Evolutionary conservation across 53 echinoderm and acorn worm genomes (phyloP).

Genomic region (Echinarachnius parma): DNA sequence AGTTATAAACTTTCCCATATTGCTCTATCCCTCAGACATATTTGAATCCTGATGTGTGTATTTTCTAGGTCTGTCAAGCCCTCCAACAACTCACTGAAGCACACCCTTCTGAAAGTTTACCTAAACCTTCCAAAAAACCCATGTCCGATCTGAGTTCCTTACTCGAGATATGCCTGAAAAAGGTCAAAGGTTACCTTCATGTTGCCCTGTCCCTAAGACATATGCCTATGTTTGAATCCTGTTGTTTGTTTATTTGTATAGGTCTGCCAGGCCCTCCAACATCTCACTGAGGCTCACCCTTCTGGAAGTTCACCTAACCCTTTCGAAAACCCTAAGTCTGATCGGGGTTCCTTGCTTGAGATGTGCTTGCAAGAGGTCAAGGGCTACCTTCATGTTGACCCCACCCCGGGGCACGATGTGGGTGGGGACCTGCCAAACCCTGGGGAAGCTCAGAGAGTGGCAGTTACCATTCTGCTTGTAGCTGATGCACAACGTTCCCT

Average conservation of each 20-base stretch:
- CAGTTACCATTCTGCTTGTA: slow-evolving; percentile 13
- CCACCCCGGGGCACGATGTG: background rate
- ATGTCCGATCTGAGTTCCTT: background rate
- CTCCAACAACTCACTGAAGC: slow-evolving; percentile 5
- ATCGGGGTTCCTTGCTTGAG: no score
- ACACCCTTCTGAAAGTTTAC: slow-evolving; percentile 7
- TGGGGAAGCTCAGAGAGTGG: slow-evolving; percentile 30
- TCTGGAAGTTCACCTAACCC: background rate
- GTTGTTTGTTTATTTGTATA: no score
- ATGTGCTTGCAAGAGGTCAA: slow-evolving; percentile 18
- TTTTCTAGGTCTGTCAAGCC: slow-evolving; percentile 65
- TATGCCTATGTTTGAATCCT: no score
- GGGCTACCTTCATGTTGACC: slow-evolving; percentile 37
- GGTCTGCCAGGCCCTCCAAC: slow-evolving; percentile 53
- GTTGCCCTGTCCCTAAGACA: no score
- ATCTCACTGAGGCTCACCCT: slow-evolving; percentile 7
- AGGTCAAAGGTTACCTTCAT: slow-evolving; percentile 42
- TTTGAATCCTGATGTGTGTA: no score
- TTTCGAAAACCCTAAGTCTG: background rate
- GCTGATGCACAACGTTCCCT: slow-evolving; percentile 29
- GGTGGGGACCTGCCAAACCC: slow-evolving; percentile 18
- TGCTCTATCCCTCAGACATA: no score
- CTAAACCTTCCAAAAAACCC: background rate
- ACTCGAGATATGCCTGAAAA: background rate
- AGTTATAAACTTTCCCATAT: no score